phyloP scores from a whole-genome alignment of 1,140 invertebrate species.

The Eueides isabella region DNA sequence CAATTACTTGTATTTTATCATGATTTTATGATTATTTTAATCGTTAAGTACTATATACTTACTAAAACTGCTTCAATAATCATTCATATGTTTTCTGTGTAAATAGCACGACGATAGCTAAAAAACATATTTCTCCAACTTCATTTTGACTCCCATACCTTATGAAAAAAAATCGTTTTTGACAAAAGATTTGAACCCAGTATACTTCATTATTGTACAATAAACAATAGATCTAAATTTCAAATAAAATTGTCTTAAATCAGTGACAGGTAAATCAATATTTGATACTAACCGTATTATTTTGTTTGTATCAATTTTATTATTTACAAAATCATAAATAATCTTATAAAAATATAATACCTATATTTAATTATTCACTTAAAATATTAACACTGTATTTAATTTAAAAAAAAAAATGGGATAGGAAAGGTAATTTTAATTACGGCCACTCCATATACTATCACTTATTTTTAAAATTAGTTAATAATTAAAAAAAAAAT shows the following conservation, averaged over 20 bases:
- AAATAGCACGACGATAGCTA: background rate
- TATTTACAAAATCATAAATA: constrained; percentile 2
- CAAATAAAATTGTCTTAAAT: no score
- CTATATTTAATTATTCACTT: background rate
- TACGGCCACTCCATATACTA: background rate
- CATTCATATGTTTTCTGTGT: background rate
- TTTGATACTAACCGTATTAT: background rate
- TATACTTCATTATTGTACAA: no score
- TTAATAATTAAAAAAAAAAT: constrained; percentile 12
- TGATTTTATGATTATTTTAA: background rate
- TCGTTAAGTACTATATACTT: background rate
- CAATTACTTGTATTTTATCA: background rate
- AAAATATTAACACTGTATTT: background rate
- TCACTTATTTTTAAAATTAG: constrained; percentile 15
- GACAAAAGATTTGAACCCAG: no score
- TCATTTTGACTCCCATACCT: background rate
- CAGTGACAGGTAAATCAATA: no score
- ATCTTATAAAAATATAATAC: constrained; percentile 11
- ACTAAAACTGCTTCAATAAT: background rate
- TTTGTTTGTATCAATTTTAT: constrained; percentile 8
- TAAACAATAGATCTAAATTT: no score
- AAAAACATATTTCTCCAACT: background rate
- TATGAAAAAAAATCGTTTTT: no score
- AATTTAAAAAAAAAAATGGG: background rate
- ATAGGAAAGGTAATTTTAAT: constrained; percentile 13